A percentile compares a stretch with the other conserved stretches of the same genome.
Conservation (phyloP, 2,113 vertebrate genomes). For the Gymnogyps californianus region DNA sequence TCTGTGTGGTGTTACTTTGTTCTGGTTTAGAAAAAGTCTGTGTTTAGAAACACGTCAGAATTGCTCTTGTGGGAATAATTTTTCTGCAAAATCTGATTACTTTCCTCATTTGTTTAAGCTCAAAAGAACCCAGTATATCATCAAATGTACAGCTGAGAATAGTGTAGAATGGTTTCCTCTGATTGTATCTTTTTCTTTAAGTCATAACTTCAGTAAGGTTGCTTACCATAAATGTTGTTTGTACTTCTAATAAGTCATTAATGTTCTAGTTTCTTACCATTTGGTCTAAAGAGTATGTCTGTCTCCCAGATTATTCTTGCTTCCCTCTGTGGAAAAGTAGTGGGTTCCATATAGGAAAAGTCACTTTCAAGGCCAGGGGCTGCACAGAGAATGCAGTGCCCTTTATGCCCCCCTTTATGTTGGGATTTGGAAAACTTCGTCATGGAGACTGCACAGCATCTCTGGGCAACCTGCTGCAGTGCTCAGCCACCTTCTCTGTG, state of each 20-base stretch:
- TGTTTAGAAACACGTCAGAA: background rate
- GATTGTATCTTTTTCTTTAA: background rate
- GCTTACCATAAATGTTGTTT: background rate
- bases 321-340: background rate
- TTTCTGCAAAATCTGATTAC: background rate
- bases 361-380: background rate
- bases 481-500: background rate
- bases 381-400: background rate
- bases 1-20: background rate
- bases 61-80: background rate
- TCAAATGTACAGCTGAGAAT: background rate
- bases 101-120: background rate
- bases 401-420: rapidly evolving
- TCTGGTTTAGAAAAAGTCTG: background rate
- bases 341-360: background rate
- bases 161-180: background rate
- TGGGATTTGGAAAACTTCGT: background rate
- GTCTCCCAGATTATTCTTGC: background rate
- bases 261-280: background rate
- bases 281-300: background rate
- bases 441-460: background rate
- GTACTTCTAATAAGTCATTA: background rate
- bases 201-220: background rate
- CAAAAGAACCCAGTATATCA: background rate
- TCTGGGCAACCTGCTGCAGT: background rate